Evolutionary conservation across 2,797 vertebrate species (phyloP).

Genomic region (Microctenopoma lineatum): DNA sequence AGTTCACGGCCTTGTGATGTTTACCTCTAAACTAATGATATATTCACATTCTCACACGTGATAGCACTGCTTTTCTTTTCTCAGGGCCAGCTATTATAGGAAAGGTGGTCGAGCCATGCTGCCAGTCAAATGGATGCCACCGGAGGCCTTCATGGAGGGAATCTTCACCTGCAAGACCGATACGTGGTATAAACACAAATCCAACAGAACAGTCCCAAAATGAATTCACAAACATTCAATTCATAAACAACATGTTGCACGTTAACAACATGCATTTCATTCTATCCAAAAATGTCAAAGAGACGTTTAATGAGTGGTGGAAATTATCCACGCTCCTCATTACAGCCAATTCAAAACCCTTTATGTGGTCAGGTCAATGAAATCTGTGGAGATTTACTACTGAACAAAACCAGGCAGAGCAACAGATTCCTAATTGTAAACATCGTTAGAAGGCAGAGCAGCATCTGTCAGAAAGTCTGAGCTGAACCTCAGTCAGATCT

Average conservation of each 20-base stretch:
- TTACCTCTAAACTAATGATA: constrained; percentile 25
- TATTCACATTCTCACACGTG: constrained; percentile 6
- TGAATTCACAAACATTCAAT: background rate
- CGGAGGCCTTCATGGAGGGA: constrained; percentile 94
- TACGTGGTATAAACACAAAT: constrained; percentile 85
- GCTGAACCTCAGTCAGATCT: constrained; percentile 1
- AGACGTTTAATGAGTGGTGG: background rate
- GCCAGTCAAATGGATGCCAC: constrained; percentile 95
- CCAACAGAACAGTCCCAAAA: background rate
- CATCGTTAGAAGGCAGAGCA: constrained; percentile 22
- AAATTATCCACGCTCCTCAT: background rate
- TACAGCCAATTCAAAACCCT: constrained; percentile 15
- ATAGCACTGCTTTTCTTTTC: constrained; percentile 3
- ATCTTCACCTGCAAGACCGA: constrained; percentile 96
- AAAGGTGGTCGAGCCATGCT: constrained; percentile 92
- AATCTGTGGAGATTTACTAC: background rate
- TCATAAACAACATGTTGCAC: too few species aligned
- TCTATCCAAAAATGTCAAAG: background rate
- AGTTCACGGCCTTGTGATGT: constrained; percentile 34
- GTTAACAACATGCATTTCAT: background rate
- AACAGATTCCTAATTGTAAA: background rate
- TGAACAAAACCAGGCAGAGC: constrained; percentile 16
- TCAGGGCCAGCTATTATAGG: constrained; percentile 93
- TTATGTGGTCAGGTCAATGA: background rate
- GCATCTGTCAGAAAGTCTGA: constrained; percentile 36